Evolutionary conservation across 2,888 invertebrate genomes (phyloP), one percentile per base, ranked within the genome.

Genomic region (Hypsopygia costalis): DNA sequence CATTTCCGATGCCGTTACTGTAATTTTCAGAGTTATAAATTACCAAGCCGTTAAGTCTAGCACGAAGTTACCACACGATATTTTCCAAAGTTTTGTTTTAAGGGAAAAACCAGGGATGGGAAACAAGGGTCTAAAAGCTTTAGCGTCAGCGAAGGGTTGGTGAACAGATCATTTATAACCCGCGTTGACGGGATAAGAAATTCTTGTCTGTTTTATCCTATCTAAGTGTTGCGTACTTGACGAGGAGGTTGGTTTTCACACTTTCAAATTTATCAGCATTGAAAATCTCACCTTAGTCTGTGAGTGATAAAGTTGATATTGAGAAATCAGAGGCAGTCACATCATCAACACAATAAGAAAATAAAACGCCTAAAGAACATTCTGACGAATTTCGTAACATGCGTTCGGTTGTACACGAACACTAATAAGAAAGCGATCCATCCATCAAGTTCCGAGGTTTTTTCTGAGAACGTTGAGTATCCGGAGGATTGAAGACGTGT

Each of bases 161-260:
- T 46, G 35, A 31, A 8, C 49, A 43, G 55, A 79, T 81, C 78
- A 81, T 81, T 81, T 79, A 80, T 81, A 64, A 76, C 72, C 52
- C 54, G 49, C 55, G 72, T 64, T 75, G 78, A 79, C 72, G 69
- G 73, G 69, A 66, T 69, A 72, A 75, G 74, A 60, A 55, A 68
- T 70, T 64, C 68, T 60, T 64, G 65, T 63, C 63, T 65, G 67
- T 69, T 69, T 66, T 65, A 67, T 69, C 66, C 66, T 61, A 62
- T 58, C 64, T 58, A 54, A 54, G 58, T 62, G 55, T 65, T 62
- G 55, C 50, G 47, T 46, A 45, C 50, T 47, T 44, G 39, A 41
- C 38, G 39, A 44, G 46, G 16, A 16, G 16, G n/a, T 43, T 36
- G 42, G 34, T 21, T 39, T 43, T 41, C 30, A 42, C 33, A 46